Evolutionary conservation across 2,797 vertebrate genomes (phyloP).

Genomic region (Amphiprion clarkii): DNA sequence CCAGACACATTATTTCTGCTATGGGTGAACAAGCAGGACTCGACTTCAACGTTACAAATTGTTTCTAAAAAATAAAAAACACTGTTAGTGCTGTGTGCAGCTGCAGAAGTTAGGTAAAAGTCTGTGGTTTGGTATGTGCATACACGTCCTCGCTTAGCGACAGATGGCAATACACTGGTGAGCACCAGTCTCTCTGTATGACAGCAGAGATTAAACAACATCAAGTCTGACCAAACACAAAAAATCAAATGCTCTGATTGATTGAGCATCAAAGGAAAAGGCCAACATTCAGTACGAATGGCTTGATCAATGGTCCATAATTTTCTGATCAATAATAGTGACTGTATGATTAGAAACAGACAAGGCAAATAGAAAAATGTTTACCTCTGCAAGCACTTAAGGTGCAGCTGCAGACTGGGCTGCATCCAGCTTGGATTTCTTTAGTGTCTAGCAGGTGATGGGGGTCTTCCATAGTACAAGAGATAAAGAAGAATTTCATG

Average conservation of each 20-base stretch:
- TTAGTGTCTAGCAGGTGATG: not conserved
- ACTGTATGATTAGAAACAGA: not conserved
- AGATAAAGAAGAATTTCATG: too few relatives aligned
- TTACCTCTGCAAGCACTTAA: not conserved
- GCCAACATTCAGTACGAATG: not conserved
- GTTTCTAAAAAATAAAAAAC: not conserved
- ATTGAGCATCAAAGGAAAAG: not conserved
- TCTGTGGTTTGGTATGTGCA: not conserved
- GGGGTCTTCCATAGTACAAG: too few relatives aligned
- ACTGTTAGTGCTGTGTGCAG: not conserved
- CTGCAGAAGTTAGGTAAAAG: not conserved
- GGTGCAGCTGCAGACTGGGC: not conserved
- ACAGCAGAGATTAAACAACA: not conserved
- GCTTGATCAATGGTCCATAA: slow-evolving; percentile 1
- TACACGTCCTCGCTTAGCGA: too few relatives aligned
- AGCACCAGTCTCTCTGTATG: not conserved
- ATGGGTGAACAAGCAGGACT: not conserved
- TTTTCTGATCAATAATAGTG: slow-evolving; percentile 21
- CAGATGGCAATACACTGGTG: not conserved
- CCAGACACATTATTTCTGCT: slow-evolving; percentile 8
- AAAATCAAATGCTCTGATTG: not conserved
- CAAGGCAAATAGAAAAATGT: not conserved
- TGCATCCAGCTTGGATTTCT: slow-evolving; percentile 19
- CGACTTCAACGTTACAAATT: not conserved
- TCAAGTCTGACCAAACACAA: not conserved